Evolutionary conservation across 2,113 vertebrate species (phyloP).

Genomic region (Heptranchias perlo): DNA sequence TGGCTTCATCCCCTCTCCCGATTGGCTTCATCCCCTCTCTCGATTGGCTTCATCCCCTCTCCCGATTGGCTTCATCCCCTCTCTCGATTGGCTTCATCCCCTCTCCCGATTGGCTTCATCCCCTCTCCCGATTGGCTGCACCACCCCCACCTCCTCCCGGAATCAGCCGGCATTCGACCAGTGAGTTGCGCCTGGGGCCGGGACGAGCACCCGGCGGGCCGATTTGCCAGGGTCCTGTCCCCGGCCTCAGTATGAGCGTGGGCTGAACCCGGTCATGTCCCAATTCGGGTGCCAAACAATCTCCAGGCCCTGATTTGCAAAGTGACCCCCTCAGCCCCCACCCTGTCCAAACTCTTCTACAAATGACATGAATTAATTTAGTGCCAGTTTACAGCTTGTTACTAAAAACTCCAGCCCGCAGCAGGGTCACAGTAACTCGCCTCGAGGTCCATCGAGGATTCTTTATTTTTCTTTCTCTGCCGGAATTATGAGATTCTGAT

Average conservation of each 20-base stretch:
- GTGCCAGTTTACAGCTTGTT: neutral
- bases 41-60: no score
- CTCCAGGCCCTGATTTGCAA: neutral
- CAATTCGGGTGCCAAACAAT: neutral
- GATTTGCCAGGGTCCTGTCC: no score
- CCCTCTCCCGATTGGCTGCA: no score
- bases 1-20: no score
- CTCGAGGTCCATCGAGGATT: neutral
- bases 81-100: no score
- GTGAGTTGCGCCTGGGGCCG: neutral
- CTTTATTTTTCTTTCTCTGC: neutral
- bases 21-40: no score
- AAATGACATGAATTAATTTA: neutral
- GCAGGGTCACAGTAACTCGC: no score
- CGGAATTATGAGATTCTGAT: neutral
- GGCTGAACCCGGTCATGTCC: neutral
- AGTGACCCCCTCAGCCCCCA: neutral
- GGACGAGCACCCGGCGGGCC: rapidly evolving
- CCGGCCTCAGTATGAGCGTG: neutral
- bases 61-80: no score
- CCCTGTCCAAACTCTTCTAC: neutral
- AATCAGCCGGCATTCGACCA: neutral
- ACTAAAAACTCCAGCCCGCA: neutral
- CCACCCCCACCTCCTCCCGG: no score
- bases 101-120: no score